These are phyloP conservation scores for Melanotaenia nigrans DNA, from an alignment of 2,797 vertebrate species.

Conservation along the genomic window DNA sequence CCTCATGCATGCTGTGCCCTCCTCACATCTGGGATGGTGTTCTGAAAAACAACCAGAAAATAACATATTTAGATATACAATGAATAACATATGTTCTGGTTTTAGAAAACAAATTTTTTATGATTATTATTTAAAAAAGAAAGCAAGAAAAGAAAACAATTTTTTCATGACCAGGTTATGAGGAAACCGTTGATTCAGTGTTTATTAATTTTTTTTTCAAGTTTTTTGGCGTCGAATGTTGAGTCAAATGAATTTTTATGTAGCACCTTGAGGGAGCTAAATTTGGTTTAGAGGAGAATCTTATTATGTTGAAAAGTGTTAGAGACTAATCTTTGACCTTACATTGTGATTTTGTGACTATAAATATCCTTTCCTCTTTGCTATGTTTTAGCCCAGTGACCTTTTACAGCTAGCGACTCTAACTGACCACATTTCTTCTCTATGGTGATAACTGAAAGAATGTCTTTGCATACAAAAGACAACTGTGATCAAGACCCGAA, in stretches of 20 bases:
- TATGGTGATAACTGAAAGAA: conserved; percentile 78
- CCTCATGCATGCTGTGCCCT: conserved; percentile 54
- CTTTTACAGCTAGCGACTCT: conserved; percentile 65
- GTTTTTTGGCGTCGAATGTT: neutral
- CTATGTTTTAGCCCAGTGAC: conserved; percentile 79
- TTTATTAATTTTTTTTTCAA: neutral
- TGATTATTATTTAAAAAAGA: no score
- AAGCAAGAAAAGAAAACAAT: no score
- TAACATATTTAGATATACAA: conserved; percentile 47
- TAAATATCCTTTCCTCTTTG: conserved; percentile 73
- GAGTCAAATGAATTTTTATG: neutral
- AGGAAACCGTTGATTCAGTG: neutral
- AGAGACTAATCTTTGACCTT: conserved; percentile 71
- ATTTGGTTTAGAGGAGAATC: conserved; percentile 69
- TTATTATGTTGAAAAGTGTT: conserved; percentile 80
- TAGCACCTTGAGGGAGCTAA: conserved; percentile 9
- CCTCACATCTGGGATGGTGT: conserved; percentile 43
- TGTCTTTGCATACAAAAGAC: conserved; percentile 86
- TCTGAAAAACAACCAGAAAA: conserved; percentile 68
- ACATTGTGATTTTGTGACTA: conserved; percentile 72
- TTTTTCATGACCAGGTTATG: neutral
- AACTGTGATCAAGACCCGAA: conserved; percentile 78
- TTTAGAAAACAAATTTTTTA: neutral
- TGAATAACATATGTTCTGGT: neutral
- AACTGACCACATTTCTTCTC: conserved; percentile 75